Percentiles rank a stretch among this genome's conserved stretches.
phyloP scores from a whole-genome alignment of 2,113 vertebrate genomes.

The Gnathonemus longibarbis region DNA sequence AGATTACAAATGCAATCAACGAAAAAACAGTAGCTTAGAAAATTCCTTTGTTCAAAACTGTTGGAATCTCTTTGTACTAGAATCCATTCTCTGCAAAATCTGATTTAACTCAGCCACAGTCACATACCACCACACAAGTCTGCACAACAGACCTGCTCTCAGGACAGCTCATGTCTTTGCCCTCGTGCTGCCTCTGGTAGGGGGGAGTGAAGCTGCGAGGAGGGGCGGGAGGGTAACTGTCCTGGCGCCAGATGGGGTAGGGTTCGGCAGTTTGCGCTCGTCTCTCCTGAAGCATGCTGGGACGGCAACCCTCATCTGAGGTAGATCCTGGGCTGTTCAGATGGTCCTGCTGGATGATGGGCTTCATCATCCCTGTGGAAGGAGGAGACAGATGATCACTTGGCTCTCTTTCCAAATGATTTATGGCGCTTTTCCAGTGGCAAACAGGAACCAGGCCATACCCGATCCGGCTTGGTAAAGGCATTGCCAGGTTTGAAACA shows the following conservation, averaged over 20 bases:
- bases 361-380: constrained; percentile 79
- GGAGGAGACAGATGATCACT: not conserved
- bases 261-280: constrained; percentile 70
- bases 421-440: not conserved
- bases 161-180: constrained; percentile 53
- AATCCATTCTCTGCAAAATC: not conserved
- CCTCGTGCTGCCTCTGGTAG: constrained; percentile 75
- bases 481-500: not conserved
- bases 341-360: constrained; percentile 77
- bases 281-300: constrained; percentile 70
- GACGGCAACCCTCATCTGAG: constrained; percentile 76
- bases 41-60: not conserved
- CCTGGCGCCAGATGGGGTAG: constrained; percentile 78
- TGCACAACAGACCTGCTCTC: constrained; percentile 66
- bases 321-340: constrained; percentile 71
- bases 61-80: not conserved
- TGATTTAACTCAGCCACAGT: not conserved
- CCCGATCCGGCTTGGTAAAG: not conserved
- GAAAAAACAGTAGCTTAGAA: not conserved
- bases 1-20: not conserved
- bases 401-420: no score
- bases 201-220: constrained; percentile 78
- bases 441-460: not conserved
- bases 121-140: not conserved
- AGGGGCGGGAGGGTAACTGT: constrained; percentile 70